Conservation (phyloP, 2,113 vertebrate genomes). For the Charina bottae region DNA sequence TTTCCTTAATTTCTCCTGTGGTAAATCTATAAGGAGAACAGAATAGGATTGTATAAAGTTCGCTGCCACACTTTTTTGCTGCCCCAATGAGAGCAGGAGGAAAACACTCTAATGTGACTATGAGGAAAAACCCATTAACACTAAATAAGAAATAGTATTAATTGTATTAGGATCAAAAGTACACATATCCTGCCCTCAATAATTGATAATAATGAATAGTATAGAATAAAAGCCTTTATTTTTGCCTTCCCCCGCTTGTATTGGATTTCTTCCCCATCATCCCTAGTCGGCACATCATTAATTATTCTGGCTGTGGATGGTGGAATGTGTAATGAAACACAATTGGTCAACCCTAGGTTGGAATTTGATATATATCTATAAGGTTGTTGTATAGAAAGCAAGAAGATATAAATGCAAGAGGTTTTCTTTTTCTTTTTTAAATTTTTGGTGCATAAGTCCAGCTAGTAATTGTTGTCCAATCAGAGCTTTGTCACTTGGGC, state of each 20-base stretch:
- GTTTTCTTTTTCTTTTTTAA: neutral
- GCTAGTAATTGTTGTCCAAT: neutral
- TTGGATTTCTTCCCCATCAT: neutral
- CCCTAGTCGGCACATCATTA: neutral
- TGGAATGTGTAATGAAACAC: neutral
- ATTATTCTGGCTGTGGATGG: neutral
- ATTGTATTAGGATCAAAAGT: neutral
- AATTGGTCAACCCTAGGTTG: neutral
- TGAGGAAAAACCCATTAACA: neutral
- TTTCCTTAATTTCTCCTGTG: neutral
- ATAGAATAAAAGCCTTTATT: neutral
- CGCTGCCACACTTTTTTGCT: neutral
- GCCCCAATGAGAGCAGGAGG: neutral
- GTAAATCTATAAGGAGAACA: neutral
- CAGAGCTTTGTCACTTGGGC: neutral
- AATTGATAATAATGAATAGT: neutral
- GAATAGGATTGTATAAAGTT: neutral
- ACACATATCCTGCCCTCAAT: neutral
- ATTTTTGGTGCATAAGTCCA: neutral
- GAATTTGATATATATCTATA: neutral
- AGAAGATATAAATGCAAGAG: neutral
- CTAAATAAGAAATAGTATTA: neutral
- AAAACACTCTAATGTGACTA: neutral
- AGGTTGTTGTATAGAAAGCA: neutral
- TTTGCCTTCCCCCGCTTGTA: neutral